Evolutionary conservation across 2,888 invertebrate species (phyloP).

Genomic region (Drosophila macrospina): DNA sequence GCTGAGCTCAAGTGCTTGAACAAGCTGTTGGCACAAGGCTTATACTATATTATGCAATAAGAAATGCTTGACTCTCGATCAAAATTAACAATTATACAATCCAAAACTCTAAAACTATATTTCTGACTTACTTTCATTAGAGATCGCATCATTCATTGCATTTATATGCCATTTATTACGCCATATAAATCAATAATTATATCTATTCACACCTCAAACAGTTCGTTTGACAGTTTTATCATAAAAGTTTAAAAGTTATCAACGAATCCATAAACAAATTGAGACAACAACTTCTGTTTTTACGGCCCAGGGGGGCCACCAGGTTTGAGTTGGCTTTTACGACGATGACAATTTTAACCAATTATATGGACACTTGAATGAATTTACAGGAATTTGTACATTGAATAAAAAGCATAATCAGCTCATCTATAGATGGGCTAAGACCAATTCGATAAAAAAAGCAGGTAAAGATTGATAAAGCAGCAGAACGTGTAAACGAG

Average conservation of each 20-base stretch:
- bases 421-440: slow-evolving; percentile 20
- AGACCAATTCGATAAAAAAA: too few species aligned
- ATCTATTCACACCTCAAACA: slow-evolving; percentile 31
- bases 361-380: slow-evolving; percentile 59
- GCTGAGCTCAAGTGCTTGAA: slow-evolving; percentile 37
- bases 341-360: slow-evolving; percentile 64
- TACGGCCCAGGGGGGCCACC: slow-evolving; percentile 41
- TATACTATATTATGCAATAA: slow-evolving; percentile 57
- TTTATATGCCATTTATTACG: too few species aligned
- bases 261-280: slow-evolving; percentile 57
- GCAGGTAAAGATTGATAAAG: slow-evolving; percentile 18
- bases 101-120: slow-evolving; percentile 1
- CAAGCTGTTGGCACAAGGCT: slow-evolving; percentile 58
- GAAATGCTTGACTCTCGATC: slow-evolving; percentile 36
- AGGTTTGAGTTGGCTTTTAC: slow-evolving; percentile 31
- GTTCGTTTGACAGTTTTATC: slow-evolving; percentile 30
- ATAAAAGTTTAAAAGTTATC: slow-evolving; percentile 40
- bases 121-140: too few species aligned
- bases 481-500: slow-evolving; percentile 65
- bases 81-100: slow-evolving; percentile 15
- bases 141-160: too few species aligned
- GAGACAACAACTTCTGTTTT: slow-evolving; percentile 61
- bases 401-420: slow-evolving; percentile 55
- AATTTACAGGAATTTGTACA: slow-evolving; percentile 31
- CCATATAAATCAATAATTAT: slow-evolving; percentile 6